These are phyloP conservation scores for Ormyrus thymus DNA, from an alignment of 2,888 invertebrate species.

Conservation along the genomic window DNA sequence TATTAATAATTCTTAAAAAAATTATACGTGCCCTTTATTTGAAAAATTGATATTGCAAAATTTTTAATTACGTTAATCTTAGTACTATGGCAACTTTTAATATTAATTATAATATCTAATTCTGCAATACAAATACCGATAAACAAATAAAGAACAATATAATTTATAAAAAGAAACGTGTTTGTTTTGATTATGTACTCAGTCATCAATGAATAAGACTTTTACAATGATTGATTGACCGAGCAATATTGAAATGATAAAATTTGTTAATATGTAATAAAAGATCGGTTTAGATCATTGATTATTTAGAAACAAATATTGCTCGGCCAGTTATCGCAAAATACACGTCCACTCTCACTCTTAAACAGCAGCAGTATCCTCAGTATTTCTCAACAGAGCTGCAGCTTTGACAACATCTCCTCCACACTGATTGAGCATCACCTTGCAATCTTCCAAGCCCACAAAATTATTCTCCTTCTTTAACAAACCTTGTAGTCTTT, in stretches of 20 bases:
- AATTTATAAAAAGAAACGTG: neutral
- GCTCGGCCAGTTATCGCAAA: neutral
- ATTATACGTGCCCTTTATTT: slow-evolving; percentile 7
- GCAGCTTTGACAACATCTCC: slow-evolving; percentile 73
- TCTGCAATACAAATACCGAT: slow-evolving; percentile 33
- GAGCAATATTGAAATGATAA: slow-evolving; percentile 11
- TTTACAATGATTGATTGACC: neutral
- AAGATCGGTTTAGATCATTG: too few relatives aligned
- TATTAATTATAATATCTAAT: slow-evolving; percentile 23
- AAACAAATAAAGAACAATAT: slow-evolving; percentile 15
- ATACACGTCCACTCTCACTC: neutral
- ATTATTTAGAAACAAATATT: neutral
- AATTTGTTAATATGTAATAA: too few relatives aligned
- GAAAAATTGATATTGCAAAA: slow-evolving; percentile 43
- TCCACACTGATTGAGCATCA: slow-evolving; percentile 70
- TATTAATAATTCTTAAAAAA: neutral
- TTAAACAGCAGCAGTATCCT: slow-evolving; percentile 71
- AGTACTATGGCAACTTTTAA: slow-evolving; percentile 44
- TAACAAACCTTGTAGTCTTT: slow-evolving; percentile 78
- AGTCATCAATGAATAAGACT: neutral
- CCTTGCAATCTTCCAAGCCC: slow-evolving; percentile 71
- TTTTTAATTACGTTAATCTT: slow-evolving; percentile 26
- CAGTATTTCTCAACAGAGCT: slow-evolving; percentile 69
- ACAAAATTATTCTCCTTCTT: slow-evolving; percentile 72
- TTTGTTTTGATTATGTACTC: slow-evolving; percentile 17